Evolutionary conservation across 2,797 vertebrate genomes (phyloP), one percentile per base, ranked within the genome.

Genomic region (Danio choprae): DNA sequence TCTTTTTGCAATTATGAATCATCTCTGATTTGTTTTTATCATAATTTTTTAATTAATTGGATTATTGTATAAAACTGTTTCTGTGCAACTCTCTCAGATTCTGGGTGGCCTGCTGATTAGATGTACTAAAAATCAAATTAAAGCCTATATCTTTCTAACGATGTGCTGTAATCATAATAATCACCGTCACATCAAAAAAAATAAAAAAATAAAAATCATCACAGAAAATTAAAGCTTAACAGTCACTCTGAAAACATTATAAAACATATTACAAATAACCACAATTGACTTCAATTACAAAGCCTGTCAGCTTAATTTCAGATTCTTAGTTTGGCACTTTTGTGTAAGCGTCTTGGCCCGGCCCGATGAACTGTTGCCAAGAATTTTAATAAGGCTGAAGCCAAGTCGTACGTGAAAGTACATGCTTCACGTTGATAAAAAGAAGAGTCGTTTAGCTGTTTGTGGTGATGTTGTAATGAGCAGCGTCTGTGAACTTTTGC

Each of bases 211-310:
- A 20, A 51, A 68, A 70, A 76, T 73, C 48, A 65, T 55, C 64
- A 59, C 6, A 51, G 63, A 71, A 55, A 46, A 46, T 74, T 6
- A 46, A 62, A 44, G 60, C 44, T 44, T 59, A 46, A 36, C 51
- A 41, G 22, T 56, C 51, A 64, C 9, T 59, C 40, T 46, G 15
- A 62, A 62, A 80, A 44, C 44, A 40, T 58, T 7, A 78, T 43
- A 83, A 79, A 50, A 38, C 56, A 15, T 53, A 53, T 51, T 53
- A 44, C 67, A 62, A 67, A 75, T 53, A 81, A 67, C 70, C 62
- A 70, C 80, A 86, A 86, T 79, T 84, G 55, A 74, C 69, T 80
- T 44, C 77, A 82, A 81, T 84, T 86, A 86, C 83, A 84, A 62
- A 73, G 43, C 73, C 58, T 68, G 75, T 82, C 69, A 80, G 76